Conservation (phyloP, 2,888 invertebrate species). For the Magallana nippona region DNA sequence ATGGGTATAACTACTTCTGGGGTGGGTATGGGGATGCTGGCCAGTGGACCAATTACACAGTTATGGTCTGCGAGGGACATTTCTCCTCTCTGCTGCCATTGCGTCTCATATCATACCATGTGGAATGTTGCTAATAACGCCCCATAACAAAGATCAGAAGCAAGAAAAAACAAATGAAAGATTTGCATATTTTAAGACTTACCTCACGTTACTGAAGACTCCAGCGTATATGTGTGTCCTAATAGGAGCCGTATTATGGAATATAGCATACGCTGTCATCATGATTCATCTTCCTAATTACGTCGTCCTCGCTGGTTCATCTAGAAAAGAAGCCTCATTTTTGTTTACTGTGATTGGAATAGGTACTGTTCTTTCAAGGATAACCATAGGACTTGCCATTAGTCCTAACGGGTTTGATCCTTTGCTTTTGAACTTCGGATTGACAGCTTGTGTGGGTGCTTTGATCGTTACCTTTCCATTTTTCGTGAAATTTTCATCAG, state of each 20-base stretch:
- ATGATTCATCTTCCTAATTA: slow-evolving; percentile 52
- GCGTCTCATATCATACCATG: slow-evolving; percentile 28
- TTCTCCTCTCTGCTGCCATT: slow-evolving; percentile 41
- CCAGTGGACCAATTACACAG: slow-evolving; percentile 45
- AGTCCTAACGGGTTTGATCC: slow-evolving; percentile 49
- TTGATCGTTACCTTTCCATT: slow-evolving; percentile 48
- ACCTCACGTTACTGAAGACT: slow-evolving; percentile 38
- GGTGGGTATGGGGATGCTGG: slow-evolving; percentile 47
- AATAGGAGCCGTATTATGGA: slow-evolving; percentile 45
- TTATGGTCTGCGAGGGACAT: slow-evolving; percentile 46
- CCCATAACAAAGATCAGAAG: not conserved
- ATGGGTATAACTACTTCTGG: slow-evolving; percentile 38
- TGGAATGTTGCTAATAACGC: slow-evolving; percentile 40
- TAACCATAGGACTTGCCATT: slow-evolving; percentile 51
- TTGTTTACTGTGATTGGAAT: slow-evolving; percentile 51
- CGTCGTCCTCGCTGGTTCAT: slow-evolving; percentile 46
- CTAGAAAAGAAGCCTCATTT: slow-evolving; percentile 43
- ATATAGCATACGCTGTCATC: slow-evolving; percentile 48
- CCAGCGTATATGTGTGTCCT: slow-evolving; percentile 46
- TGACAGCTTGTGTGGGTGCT: slow-evolving; percentile 48
- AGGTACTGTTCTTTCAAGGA: slow-evolving; percentile 45
- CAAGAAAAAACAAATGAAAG: not conserved
- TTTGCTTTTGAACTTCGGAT: slow-evolving; percentile 50
- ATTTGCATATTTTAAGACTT: not conserved
- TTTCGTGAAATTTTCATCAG: slow-evolving; percentile 41